Evolutionary conservation across 2,113 vertebrate species (phyloP), one percentile per base, ranked within the genome.

Genomic region (Bubalus kerabau): DNA sequence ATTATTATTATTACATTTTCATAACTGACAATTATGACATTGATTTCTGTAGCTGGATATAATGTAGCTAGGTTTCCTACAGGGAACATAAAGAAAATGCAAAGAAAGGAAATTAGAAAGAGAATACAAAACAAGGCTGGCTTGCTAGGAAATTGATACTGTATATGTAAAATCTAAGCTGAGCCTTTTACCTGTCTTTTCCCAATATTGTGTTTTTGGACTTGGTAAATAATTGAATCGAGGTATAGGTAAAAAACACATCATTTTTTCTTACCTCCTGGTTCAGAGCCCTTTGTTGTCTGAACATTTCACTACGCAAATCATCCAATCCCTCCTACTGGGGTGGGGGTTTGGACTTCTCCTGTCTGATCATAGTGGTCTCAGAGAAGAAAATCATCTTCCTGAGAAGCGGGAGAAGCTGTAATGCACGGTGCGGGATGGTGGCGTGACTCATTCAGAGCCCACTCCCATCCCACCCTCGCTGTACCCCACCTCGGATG

Each of bases 401-500:
- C 3, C 30, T 5, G 16, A 40, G 64, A 26, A 43, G 54, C 24
- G 17, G 21, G 36, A 3, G 6, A 6, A 6, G 10, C 7, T 11
- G 11, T 2, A 7, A 10, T 1, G 1, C n/a, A 0, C 0, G 32
- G 16, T 36, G 16, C 15, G 0, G 60, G 43, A 21, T 32, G 71
- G 10, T 36, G 26, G 14, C 0, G 1, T 16, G 54, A 19, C 46
- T 74, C 12, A 0, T 16, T 2, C 19, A 3, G 11, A n/a, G 0
- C 8, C 28, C 4, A 7, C 3, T 0, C 74, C 23, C 12, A 2
- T 2, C 24, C 30, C 1, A 2, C 30, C 19, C 59, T 32, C 30
- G 2, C 30, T 2, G n/a, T 0, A 13, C 54, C 60, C n/a, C 9
- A 2, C n/a, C 14, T 64, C 1, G 0, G 30, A 6, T 1, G 32